Evolutionary conservation across 2,113 vertebrate genomes (phyloP), one percentile per base, ranked within the genome.

Genomic region (Phodopus roborovskii): DNA sequence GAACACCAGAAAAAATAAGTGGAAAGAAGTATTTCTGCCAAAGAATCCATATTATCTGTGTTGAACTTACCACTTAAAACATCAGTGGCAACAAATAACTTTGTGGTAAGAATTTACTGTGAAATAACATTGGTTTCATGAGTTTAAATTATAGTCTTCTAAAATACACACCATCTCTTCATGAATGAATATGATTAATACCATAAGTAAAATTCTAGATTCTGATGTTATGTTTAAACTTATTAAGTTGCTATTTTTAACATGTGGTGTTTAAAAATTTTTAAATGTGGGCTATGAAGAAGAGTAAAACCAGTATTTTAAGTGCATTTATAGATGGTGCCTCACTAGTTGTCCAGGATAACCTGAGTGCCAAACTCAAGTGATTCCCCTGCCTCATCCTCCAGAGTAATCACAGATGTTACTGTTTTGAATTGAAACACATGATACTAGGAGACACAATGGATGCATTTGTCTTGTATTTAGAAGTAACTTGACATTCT

Each of bases 1-100:
- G 62, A 92, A 90, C 64, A 30, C 42, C 68, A 93, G 39, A 95
- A 90, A 90, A 93, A 97, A 87, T 84, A 73, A 93, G 24, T 79
- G 33, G 60, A 84, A 94, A 75, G 11, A 79, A 88, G 33, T 90
- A 90, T 93, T 78, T 53, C 19, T 50, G 86, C 64, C 42, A 66
- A 92, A 91, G 71, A 71, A 92, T n/a, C 45, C n/a, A 92, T 5
- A 84, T 83, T 89, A 28, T 92, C 36, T 95, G 26, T 50, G 39
- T 74, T 93, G 30, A 79, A 84, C n/a, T 68, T 45, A 82, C 56
- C 6, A 7, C 39, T 86, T 85, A 53, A 90, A 91, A 58, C 26
- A 74, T 22, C 56, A 64, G 33, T 30, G 62, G 26, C 58, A 90
- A 68, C 30, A 30, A 70, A n/a, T 16, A 92, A 79, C 58, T 42